Evolutionary conservation across 2,797 vertebrate genomes (phyloP).

Genomic region (Lutjanus argentimaculatus): DNA sequence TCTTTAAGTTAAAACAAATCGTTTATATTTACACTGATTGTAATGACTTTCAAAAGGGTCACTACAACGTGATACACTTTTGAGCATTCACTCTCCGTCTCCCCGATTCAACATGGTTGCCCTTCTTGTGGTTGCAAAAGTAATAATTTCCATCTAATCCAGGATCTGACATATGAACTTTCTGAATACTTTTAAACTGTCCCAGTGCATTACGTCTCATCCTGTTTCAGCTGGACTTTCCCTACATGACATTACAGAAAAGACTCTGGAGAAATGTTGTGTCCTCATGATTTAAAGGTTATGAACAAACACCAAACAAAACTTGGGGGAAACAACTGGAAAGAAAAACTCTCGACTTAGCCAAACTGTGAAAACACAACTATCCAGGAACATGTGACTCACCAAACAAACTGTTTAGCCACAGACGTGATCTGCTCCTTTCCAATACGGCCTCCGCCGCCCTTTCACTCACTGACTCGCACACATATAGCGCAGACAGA

Average conservation of each 20-base stretch:
- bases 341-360: slow-evolving; percentile 48
- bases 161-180: slow-evolving; percentile 7
- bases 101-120: not conserved
- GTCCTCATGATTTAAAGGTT: slow-evolving; percentile 50
- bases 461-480: slow-evolving; percentile 57
- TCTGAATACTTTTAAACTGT: slow-evolving; percentile 3
- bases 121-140: not conserved
- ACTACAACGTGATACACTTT: not conserved
- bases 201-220: slow-evolving; percentile 2
- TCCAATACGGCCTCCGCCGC: slow-evolving; percentile 56
- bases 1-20: too few species aligned
- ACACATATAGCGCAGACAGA: slow-evolving; percentile 59
- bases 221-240: slow-evolving; percentile 23
- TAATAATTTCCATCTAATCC: slow-evolving; percentile 10
- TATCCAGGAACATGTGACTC: slow-evolving; percentile 80
- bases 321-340: slow-evolving; percentile 47
- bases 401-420: slow-evolving; percentile 76
- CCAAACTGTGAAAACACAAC: slow-evolving; percentile 66
- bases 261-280: slow-evolving; percentile 32
- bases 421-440: slow-evolving; percentile 73
- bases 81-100: not conserved
- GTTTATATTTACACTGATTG: not conserved
- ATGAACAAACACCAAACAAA: slow-evolving; percentile 60
- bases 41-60: slow-evolving; percentile 6
- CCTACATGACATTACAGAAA: not conserved